Conservation (phyloP, 2,113 vertebrate genomes). For the Alces alces region DNA sequence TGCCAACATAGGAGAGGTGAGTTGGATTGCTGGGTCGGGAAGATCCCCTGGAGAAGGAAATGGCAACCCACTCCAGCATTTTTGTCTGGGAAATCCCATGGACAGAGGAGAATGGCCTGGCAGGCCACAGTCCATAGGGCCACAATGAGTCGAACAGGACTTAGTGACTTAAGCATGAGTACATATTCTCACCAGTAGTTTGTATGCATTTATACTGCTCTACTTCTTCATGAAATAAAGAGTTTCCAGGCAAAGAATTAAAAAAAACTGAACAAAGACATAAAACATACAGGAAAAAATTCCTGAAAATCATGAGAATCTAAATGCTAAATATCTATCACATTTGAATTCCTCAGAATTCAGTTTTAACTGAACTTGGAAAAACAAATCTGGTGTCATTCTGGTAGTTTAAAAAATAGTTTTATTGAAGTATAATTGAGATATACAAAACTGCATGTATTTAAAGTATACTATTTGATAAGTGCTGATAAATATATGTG, state of each 20-base stretch:
- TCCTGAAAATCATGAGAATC: background rate
- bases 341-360: slow-evolving; percentile 11
- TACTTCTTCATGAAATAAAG: background rate
- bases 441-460: background rate
- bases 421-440: background rate
- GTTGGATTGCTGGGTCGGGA: background rate
- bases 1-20: rapidly evolving
- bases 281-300: background rate
- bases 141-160: background rate
- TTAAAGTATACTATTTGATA: background rate
- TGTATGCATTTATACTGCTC: background rate
- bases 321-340: background rate
- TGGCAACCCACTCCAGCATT: background rate
- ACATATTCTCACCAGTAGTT: background rate
- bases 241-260: slow-evolving; percentile 6
- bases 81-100: background rate
- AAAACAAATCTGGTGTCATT: background rate
- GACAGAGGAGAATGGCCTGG: background rate
- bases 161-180: background rate
- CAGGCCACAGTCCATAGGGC: background rate
- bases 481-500: background rate
- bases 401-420: background rate
- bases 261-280: background rate
- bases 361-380: background rate
- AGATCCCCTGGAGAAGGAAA: background rate